Conservation (phyloP, 2,888 invertebrate species). For the Leptinotarsa peninsularis region DNA sequence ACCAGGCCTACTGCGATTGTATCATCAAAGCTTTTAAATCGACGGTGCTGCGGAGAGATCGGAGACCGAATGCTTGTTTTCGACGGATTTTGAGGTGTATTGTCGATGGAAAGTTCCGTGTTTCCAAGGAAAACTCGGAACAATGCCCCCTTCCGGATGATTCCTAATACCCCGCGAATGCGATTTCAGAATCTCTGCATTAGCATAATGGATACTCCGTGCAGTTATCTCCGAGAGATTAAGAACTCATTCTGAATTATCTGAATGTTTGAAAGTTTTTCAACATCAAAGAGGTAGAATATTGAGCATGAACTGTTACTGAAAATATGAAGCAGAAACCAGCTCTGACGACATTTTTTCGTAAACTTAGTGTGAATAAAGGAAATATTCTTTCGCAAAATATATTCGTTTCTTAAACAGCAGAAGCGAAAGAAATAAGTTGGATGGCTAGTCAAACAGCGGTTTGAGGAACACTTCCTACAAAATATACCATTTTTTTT, state of each 20-base stretch:
- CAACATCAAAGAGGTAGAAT: neutral
- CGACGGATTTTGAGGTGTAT: constrained; percentile 16
- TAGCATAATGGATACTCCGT: neutral
- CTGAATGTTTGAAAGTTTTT: neutral
- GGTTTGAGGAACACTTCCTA: too few species aligned
- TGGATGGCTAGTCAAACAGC: too few species aligned
- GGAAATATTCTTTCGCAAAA: too few species aligned
- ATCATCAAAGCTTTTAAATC: constrained; percentile 54
- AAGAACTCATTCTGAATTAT: neutral
- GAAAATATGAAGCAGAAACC: neutral
- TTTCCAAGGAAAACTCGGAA: neutral
- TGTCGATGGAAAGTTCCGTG: constrained; percentile 11
- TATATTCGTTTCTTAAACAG: too few species aligned
- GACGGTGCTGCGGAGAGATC: constrained; percentile 22
- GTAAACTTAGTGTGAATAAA: too few species aligned
- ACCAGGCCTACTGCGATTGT: constrained; percentile 45
- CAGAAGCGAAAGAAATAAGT: too few species aligned
- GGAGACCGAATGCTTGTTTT: constrained; percentile 11
- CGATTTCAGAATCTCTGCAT: neutral
- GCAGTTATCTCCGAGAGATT: constrained; percentile 1
- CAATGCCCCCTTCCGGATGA: constrained; percentile 1
- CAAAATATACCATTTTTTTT: too few species aligned
- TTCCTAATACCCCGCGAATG: constrained; percentile 5
- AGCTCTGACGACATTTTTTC: too few species aligned
- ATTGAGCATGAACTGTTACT: neutral